Conservation (phyloP, 2,888 invertebrate genomes). For the Ochropleura plecta region DNA sequence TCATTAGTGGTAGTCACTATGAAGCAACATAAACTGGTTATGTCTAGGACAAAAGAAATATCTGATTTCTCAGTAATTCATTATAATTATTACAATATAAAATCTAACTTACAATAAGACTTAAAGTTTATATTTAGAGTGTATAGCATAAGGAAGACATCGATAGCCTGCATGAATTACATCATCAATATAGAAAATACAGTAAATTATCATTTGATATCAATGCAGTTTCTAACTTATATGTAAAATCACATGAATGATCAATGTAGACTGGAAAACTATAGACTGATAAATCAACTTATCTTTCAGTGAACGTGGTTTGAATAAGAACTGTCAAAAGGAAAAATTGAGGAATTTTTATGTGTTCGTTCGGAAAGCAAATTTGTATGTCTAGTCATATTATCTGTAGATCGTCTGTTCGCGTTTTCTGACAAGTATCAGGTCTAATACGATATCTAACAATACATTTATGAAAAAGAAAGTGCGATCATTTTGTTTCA, state of each 20-base stretch:
- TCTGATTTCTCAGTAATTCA: conserved; percentile 34
- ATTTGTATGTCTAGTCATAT: conserved; percentile 22
- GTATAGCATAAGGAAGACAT: conserved; percentile 91
- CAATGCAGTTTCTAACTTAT: conserved; percentile 61
- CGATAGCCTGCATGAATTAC: conserved; percentile 90
- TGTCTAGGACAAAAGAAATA: conserved; percentile 23
- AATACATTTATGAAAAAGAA: neutral
- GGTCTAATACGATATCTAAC: neutral
- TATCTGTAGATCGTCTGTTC: neutral
- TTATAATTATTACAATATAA: conserved; percentile 75
- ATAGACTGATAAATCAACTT: conserved; percentile 25
- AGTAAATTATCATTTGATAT: conserved; percentile 68
- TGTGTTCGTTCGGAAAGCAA: conserved; percentile 10
- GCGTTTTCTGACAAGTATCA: neutral
- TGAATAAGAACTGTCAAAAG: conserved; percentile 20
- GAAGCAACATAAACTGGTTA: conserved; percentile 30
- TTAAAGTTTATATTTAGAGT: conserved; percentile 87
- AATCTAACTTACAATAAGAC: conserved; percentile 85
- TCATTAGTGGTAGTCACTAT: conserved; percentile 26
- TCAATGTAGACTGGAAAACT: conserved; percentile 22
- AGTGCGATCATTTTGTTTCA: neutral
- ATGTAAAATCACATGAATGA: conserved; percentile 48
- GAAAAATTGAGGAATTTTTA: conserved; percentile 30
- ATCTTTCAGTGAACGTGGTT: conserved; percentile 11
- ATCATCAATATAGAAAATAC: conserved; percentile 83